Evolutionary conservation across 2,797 vertebrate genomes (phyloP).

Genomic region (Petrocephalus schoutedeni): DNA sequence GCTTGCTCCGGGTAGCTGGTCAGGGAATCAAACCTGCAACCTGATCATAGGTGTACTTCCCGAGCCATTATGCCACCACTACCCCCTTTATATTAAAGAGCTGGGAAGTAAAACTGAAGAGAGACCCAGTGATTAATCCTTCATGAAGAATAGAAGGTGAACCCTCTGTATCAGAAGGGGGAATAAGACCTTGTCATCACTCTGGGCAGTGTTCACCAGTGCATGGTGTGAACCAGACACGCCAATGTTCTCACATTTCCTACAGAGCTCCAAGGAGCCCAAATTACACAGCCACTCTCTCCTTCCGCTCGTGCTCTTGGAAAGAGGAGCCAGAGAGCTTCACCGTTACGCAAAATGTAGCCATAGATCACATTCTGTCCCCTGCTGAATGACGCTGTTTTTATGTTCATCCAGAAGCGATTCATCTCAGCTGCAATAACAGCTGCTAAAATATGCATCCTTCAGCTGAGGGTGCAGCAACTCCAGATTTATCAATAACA

Average conservation of each 20-base stretch:
- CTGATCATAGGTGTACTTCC: too few species aligned
- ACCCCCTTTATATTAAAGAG: neutral
- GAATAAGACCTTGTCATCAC: neutral
- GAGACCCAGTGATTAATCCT: neutral
- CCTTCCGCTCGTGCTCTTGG: neutral
- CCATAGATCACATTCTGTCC: constrained; percentile 4
- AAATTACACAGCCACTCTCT: neutral
- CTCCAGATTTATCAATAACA: constrained; percentile 13
- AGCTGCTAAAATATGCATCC: constrained; percentile 7
- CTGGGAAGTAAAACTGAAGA: neutral
- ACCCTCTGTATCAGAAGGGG: neutral
- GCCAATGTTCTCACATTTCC: neutral
- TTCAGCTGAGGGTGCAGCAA: neutral
- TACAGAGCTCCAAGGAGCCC: neutral
- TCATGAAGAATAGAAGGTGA: neutral
- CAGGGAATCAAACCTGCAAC: too few species aligned
- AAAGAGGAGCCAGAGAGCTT: neutral
- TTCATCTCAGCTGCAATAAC: neutral
- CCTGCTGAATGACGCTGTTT: neutral
- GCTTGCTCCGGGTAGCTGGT: too few species aligned
- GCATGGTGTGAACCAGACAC: neutral
- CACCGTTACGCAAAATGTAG: neutral
- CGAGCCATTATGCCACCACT: too few species aligned
- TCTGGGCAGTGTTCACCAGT: neutral
- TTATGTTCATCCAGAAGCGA: neutral